Evolutionary conservation across 2,113 vertebrate species (phyloP).

Genomic region (Vombatus ursinus): DNA sequence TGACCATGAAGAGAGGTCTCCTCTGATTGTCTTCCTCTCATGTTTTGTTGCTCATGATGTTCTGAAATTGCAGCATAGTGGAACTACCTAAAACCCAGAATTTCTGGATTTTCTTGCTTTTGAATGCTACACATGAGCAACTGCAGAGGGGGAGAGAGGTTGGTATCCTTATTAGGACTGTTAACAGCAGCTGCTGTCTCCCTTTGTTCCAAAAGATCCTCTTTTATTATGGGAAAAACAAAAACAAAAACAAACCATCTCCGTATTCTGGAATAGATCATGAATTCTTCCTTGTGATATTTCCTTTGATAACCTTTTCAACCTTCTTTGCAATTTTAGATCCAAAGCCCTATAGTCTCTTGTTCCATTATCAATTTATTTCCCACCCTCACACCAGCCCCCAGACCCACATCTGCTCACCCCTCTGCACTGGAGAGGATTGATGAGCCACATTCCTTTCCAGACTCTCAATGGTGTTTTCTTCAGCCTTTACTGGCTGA

Average conservation of each 20-base stretch:
- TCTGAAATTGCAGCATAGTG: neutral
- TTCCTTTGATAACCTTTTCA: neutral
- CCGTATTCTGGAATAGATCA: neutral
- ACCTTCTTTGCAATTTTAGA: neutral
- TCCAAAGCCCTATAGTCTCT: neutral
- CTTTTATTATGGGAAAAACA: too few species aligned
- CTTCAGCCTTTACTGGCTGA: constrained; percentile 43
- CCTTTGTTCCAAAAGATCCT: neutral
- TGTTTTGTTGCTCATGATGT: neutral
- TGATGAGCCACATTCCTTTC: neutral
- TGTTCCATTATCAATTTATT: constrained; percentile 35
- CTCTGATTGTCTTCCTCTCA: neutral
- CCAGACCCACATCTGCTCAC: constrained; percentile 24
- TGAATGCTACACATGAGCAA: neutral
- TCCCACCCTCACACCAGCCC: neutral
- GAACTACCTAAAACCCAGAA: neutral
- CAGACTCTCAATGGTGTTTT: constrained; percentile 1
- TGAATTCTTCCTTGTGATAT: neutral
- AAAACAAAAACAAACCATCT: neutral
- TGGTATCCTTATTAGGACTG: neutral
- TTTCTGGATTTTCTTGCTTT: neutral
- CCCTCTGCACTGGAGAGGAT: constrained; percentile 38
- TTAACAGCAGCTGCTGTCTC: neutral
- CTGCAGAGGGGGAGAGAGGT: neutral
- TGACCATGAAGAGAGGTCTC: neutral